Percentiles rank a stretch among this genome's conserved stretches.
Evolutionary conservation across 2,888 invertebrate genomes (phyloP).

Genomic region (Lasioglossum oenotherae): DNA sequence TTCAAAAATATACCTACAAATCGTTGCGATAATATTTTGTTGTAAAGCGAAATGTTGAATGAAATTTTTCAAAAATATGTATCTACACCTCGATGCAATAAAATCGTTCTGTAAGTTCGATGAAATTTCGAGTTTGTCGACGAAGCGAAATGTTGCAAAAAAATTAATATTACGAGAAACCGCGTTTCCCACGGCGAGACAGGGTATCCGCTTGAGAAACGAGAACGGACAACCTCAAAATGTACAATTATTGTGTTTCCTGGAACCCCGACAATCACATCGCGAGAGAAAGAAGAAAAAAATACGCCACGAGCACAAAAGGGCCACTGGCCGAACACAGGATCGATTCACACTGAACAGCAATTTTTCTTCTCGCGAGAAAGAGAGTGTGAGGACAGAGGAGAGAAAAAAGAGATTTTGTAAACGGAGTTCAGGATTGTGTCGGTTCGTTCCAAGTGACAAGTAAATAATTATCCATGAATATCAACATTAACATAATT

Average conservation of each 20-base stretch:
- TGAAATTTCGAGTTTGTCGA: neutral
- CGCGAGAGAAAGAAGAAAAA: neutral
- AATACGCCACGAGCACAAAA: slow-evolving; percentile 5
- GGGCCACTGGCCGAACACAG: slow-evolving; percentile 7
- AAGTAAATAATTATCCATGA: slow-evolving; percentile 43
- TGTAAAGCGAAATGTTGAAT: neutral
- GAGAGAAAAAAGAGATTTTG: neutral
- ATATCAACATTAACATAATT: neutral
- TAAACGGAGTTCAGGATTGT: neutral
- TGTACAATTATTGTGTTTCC: slow-evolving; percentile 16
- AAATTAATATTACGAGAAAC: neutral
- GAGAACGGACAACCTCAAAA: slow-evolving; percentile 3
- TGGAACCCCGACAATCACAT: neutral
- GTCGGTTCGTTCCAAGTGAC: slow-evolving; percentile 22
- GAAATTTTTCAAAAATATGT: no score
- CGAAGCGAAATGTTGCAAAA: neutral
- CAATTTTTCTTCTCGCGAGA: slow-evolving; percentile 22
- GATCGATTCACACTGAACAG: slow-evolving; percentile 33
- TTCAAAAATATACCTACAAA: neutral
- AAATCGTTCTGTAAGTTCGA: neutral
- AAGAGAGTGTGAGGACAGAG: neutral
- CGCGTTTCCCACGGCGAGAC: slow-evolving; percentile 3
- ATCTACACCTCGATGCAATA: neutral
- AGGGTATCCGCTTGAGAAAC: neutral
- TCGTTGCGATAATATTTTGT: neutral